Evolutionary conservation across 2,888 invertebrate genomes (phyloP).

Genomic region (Lepidochrysops patricia): DNA sequence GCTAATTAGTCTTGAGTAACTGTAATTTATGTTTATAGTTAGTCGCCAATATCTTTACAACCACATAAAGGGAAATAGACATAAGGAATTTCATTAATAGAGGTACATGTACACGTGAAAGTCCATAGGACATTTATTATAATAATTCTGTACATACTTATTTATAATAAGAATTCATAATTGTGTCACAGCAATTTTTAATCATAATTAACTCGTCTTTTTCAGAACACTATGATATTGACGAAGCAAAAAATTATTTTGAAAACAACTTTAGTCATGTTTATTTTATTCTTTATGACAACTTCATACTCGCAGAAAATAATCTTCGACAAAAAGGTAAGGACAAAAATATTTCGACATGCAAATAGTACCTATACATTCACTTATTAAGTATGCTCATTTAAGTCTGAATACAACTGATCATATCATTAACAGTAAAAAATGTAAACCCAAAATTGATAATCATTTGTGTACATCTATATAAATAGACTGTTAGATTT

Average conservation of each 20-base stretch:
- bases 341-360: constrained; percentile 21
- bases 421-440: no score
- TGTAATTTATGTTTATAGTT: constrained; percentile 46
- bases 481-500: no score
- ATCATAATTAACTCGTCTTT: constrained; percentile 27
- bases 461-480: no score
- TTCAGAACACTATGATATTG: constrained; percentile 90
- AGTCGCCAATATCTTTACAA: constrained; percentile 39
- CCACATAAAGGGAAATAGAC: not conserved
- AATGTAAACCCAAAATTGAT: no score
- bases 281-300: constrained; percentile 95
- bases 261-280: constrained; percentile 96
- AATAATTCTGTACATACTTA: no score
- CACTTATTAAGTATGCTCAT: no score
- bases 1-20: constrained; percentile 68
- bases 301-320: constrained; percentile 92
- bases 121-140: not conserved
- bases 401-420: no score
- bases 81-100: not conserved
- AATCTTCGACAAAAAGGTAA: constrained; percentile 94
- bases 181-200: not conserved
- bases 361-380: not conserved
- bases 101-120: not conserved
- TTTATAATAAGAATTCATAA: not conserved
- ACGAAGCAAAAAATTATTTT: constrained; percentile 94